Percentiles rank a stretch among this genome's conserved stretches.
Conservation (phyloP, 2,797 vertebrate species). For the Sciurus carolinensis region DNA sequence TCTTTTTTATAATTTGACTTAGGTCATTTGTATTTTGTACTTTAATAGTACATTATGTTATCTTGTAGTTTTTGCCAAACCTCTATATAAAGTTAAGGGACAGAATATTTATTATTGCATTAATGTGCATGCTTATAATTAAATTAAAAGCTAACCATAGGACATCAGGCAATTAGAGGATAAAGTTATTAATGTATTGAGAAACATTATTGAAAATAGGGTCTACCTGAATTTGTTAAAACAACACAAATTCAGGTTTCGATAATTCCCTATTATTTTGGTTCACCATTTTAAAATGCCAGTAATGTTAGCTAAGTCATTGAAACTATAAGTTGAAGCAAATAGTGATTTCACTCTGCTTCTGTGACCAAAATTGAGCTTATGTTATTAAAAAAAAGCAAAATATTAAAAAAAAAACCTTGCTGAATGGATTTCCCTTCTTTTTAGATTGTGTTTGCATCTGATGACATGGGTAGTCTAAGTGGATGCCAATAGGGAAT, state of each 20-base stretch:
- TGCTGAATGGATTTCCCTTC: background rate
- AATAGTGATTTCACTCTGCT: background rate
- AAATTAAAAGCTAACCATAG: background rate
- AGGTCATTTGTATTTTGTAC: background rate
- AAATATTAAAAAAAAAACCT: background rate
- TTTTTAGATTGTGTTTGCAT: background rate
- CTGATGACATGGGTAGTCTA: background rate
- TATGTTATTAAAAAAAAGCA: background rate
- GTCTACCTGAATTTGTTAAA: background rate
- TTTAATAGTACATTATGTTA: background rate
- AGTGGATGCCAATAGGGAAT: background rate
- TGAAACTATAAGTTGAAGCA: background rate
- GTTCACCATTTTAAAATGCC: background rate
- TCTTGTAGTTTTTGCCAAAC: background rate
- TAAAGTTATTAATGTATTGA: conserved; percentile 33
- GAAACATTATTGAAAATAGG: background rate
- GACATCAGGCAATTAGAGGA: background rate
- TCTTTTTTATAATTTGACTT: conserved; percentile 16
- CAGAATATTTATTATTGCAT: background rate
- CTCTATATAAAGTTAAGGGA: background rate
- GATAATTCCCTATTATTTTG: background rate
- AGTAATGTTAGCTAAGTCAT: background rate
- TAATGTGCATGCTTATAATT: background rate
- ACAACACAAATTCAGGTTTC: background rate
- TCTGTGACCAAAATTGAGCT: background rate